Conservation (phyloP, 2,888 invertebrate species). For the Lacanobia wlatinum region DNA sequence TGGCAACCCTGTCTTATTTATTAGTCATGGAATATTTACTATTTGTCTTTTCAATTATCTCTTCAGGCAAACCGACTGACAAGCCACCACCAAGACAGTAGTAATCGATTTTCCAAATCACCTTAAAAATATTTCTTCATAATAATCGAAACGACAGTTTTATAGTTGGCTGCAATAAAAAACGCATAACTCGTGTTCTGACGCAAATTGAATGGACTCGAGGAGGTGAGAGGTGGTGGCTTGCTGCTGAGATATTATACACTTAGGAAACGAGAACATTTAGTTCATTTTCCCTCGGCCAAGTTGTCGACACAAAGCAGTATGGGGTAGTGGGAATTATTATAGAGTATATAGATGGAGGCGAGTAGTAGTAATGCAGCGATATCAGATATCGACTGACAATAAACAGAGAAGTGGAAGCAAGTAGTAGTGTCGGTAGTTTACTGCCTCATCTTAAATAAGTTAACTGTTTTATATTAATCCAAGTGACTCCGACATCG, state of each 20-base stretch:
- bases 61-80: not conserved
- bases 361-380: conserved; percentile 51
- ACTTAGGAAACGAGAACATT: conserved; percentile 61
- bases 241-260: conserved; percentile 52
- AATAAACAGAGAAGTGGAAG: conserved; percentile 43
- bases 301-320: conserved; percentile 69
- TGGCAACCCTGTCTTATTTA: conserved; percentile 1
- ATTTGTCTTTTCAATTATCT: not conserved
- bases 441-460: conserved; percentile 46
- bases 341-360: conserved; percentile 55
- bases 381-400: conserved; percentile 61
- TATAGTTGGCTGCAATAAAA: conserved; percentile 87
- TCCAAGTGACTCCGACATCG: conserved; percentile 32
- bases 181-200: conserved; percentile 84
- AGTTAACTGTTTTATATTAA: conserved; percentile 54
- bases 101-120: conserved; percentile 53
- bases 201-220: conserved; percentile 85
- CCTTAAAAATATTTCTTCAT: conserved; percentile 74
- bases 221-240: conserved; percentile 73
- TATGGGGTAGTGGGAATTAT: conserved; percentile 76
- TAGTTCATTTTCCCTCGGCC: conserved; percentile 69
- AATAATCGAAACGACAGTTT: conserved; percentile 83
- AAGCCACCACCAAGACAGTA: conserved; percentile 16
- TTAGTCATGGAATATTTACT: not conserved
- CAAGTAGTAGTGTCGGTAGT: conserved; percentile 29